Base-by-base conservation (phyloP, 2,797 vertebrate genomes). In the Coranthus polyacanthus region DNA sequence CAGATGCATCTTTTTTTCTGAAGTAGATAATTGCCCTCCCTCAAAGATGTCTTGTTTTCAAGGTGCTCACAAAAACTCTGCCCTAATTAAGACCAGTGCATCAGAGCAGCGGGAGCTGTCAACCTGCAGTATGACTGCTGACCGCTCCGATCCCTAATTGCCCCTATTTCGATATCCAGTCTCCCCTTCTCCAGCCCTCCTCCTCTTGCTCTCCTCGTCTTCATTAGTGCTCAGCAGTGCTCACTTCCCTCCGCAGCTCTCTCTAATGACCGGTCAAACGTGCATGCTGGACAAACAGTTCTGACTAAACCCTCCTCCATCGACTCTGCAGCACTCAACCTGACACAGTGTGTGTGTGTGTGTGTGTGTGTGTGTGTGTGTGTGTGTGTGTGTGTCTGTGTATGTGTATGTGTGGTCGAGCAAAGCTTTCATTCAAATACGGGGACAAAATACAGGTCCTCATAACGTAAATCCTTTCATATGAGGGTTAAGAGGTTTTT, bases 1-100 rank as follows among this genome's bases (percentile, higher is more conserved):
- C 69, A 75, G 69, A 53, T 72, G 67, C 68, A 5, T 41, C 72
- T 78, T 62, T 66, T 63, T 72, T 54, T 24, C 70, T 82, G 55
- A 72, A 73, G 76, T 53, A 81, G 75, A 83, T 88, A 87, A 88
- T 90, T 88, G 78, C 66, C 70, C 76, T 85, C 72, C 81, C 80
- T 90, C 88, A 88, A 81, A 88, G 52, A 43, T 6, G 38, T 68
- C 76, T 69, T 60, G 62, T 56, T 39, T 58, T 60, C 51, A 41
- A 74, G 60, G 74, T 67, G 55, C 60, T 77, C 79, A 22, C 24
- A 32, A 80, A 85, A 86, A 80, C 73, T 64, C 57, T 24, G 60
- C 46, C 72, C 79, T 87, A 84, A 91, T 91, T 87, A 89, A 81
- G 86, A 83, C 37, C 67, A 1, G 41, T 57, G 70, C 21, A 5